These are phyloP conservation scores for Scarus forsteni DNA, from an alignment of 2,797 vertebrate species.

Conservation along the genomic window DNA sequence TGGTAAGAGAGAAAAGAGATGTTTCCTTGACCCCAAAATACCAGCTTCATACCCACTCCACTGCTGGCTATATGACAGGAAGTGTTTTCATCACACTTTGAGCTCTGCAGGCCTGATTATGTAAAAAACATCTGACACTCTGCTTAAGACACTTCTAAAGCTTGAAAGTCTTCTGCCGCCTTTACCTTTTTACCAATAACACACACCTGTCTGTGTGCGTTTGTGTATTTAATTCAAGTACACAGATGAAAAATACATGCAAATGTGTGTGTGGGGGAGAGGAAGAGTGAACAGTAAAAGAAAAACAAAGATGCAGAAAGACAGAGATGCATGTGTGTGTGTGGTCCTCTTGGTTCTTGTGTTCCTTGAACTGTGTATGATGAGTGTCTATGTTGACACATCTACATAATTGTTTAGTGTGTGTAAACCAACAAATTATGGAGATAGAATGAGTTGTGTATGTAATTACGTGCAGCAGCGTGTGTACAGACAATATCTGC, in stretches of 20 bases:
- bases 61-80: constrained; percentile 23
- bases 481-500: constrained; percentile 28
- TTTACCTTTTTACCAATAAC: neutral
- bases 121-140: neutral
- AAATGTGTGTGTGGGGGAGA: constrained; percentile 6
- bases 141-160: constrained; percentile 4
- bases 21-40: neutral
- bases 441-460: constrained; percentile 48
- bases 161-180: neutral
- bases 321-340: constrained; percentile 18
- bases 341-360: constrained; percentile 31
- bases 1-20: neutral
- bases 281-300: neutral
- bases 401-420: constrained; percentile 54
- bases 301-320: constrained; percentile 11
- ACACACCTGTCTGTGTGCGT: constrained; percentile 4
- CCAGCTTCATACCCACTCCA: neutral
- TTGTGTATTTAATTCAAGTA: constrained; percentile 9
- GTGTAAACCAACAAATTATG: constrained; percentile 54
- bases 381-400: constrained; percentile 51
- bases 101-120: constrained; percentile 1
- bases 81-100: constrained; percentile 30
- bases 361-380: constrained; percentile 61
- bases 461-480: constrained; percentile 38
- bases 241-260: constrained; percentile 1